Evolutionary conservation across 2,888 invertebrate genomes (phyloP).

Genomic region (Brachyopa scutellaris): DNA sequence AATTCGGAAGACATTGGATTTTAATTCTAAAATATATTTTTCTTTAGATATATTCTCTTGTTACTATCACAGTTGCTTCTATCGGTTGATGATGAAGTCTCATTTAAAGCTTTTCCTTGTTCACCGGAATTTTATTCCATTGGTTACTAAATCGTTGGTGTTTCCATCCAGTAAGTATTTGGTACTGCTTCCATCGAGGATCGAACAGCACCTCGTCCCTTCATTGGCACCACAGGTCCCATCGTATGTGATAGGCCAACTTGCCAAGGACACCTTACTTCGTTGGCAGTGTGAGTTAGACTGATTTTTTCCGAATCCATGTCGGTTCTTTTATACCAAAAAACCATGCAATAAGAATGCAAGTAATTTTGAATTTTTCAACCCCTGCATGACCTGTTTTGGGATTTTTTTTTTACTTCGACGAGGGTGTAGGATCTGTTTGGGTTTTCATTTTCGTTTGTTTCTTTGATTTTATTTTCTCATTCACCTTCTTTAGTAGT

Average conservation of each 20-base stretch:
- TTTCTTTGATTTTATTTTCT: constrained; percentile 53
- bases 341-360: not conserved
- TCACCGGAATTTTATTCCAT: constrained; percentile 15
- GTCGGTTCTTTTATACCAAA: constrained; percentile 58
- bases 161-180: too few relatives aligned
- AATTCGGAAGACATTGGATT: constrained; percentile 65
- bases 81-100: constrained; percentile 16
- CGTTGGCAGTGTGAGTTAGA: constrained; percentile 61
- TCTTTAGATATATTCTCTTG: constrained; percentile 3
- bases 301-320: constrained; percentile 53
- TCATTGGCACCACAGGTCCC: not conserved
- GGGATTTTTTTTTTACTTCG: not conserved
- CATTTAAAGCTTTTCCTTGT: constrained; percentile 56
- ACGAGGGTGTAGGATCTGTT: constrained; percentile 47
- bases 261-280: constrained; percentile 16
- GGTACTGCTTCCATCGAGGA: not conserved
- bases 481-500: constrained; percentile 47
- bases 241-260: constrained; percentile 11
- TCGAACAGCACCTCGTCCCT: not conserved
- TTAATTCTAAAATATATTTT: constrained; percentile 8
- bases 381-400: constrained; percentile 64
- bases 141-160: not conserved
- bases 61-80: constrained; percentile 62
- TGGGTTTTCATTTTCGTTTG: constrained; percentile 45
- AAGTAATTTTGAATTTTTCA: constrained; percentile 29